Evolutionary conservation across 2,797 vertebrate genomes (phyloP).

Genomic region (Sebastes variabilis): DNA sequence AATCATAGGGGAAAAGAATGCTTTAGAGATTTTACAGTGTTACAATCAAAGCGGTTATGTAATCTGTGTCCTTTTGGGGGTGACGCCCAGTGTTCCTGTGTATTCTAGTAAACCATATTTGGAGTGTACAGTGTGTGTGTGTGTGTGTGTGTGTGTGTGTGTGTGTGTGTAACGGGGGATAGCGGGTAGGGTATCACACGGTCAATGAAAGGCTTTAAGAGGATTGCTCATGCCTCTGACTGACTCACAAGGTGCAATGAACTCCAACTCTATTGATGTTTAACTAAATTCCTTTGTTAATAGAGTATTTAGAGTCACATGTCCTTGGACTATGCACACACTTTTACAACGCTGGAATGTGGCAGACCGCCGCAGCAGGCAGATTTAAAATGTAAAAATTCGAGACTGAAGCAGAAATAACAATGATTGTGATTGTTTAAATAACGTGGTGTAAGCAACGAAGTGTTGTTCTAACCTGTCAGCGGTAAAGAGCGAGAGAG

Average conservation of each 20-base stretch:
- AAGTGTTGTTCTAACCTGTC: background rate
- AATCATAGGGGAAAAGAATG: background rate
- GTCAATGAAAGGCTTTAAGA: constrained; percentile 51
- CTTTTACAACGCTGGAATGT: constrained; percentile 8
- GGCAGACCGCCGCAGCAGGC: background rate
- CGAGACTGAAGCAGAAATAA: constrained; percentile 9
- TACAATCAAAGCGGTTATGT: constrained; percentile 4
- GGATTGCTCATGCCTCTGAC: constrained; percentile 54
- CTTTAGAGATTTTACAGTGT: constrained; percentile 4
- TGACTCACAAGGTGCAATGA: constrained; percentile 59
- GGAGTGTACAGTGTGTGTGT: background rate
- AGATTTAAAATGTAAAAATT: constrained; percentile 12
- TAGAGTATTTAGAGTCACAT: constrained; percentile 55
- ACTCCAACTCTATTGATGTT: constrained; percentile 67
- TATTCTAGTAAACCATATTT: constrained; percentile 18
- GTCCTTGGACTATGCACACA: constrained; percentile 33
- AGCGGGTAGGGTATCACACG: constrained; percentile 18
- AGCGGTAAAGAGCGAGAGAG: background rate
- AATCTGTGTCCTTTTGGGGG: constrained; percentile 13
- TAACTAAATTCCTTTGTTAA: constrained; percentile 73
- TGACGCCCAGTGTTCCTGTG: background rate
- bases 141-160: constrained; percentile 9
- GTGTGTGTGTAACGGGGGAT: background rate
- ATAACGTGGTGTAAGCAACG: background rate
- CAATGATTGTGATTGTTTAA: constrained; percentile 20